Evolutionary conservation across 1,140 invertebrate genomes (phyloP), one percentile per base, ranked within the genome.

Genomic region (Hycleus phaleratus): DNA sequence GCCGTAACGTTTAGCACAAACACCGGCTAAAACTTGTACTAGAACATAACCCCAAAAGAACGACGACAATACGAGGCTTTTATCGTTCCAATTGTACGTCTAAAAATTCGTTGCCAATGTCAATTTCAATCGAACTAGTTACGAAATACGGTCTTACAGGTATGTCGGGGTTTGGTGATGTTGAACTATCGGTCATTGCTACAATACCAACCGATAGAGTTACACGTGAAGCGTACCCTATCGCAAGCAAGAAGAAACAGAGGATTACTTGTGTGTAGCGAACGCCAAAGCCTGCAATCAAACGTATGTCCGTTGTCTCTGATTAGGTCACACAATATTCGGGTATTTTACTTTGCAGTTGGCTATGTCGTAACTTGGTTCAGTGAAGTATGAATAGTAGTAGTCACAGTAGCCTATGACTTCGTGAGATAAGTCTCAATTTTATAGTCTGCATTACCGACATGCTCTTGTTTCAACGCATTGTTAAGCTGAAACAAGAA

Each of bases 151-250:
- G 26, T 56, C 54, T 66, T 67, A 70, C 68, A 1, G 60, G 53
- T 48, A 65, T 58, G 45, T 45, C 58, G 8, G 62, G 52, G 46
- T 59, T 53, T 5, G 40, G 11, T 4, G 3, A 42, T n/a, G 65
- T 40, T 7, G 52, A n/a, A 60, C 56, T 48, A 49, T 83, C 73
- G 2, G 79, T 62, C 85, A 87, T 86, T 5, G 84, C 83, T 0
- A 85, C 84, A 25, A 86, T 78, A 0, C 79, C 83, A 45, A 86
- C 81, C n/a, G 83, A 85, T 62, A 86, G 79, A 56, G 83, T 82
- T 3, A 84, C 81, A 39, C 85, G 72, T 62, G 82, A 77, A 7
- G 77, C 78, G 59, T 84, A 85, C 1, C 80, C 82, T 44, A 82
- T 73, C 4, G 81, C 65, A 68, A 85, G 79, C 2, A 80, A 78